Base-by-base conservation (phyloP, 2,797 vertebrate species). In the Holocentrus rufus region DNA sequence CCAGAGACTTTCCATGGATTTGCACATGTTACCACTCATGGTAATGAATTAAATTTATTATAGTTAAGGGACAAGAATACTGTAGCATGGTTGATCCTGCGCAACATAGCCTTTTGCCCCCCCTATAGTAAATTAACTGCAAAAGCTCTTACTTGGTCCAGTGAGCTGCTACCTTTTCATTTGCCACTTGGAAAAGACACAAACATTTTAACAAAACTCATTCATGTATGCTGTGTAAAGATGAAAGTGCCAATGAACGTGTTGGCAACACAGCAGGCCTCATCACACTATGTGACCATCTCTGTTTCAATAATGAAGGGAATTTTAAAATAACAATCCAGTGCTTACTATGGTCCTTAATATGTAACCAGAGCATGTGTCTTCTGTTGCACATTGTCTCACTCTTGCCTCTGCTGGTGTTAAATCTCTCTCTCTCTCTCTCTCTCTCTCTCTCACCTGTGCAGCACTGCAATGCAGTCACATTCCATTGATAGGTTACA, bases 11-110 rank as follows among this genome's bases (percentile, higher is more conserved):
- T 67, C 72, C 73, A 80, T 82, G 71, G 82, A 68, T 90, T 87
- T 86, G 74, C 86, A 90, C 86, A 90, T 75, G 63, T 79, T 88
- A 76, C 77, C 87, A 79, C 87, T 85, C 74, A 85, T 60, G 52
- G 55, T 87, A 85, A 78, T 87, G 65, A 90, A 90, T 85, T 20
- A 81, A 74, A 69, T 46, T 47, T 69, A 80, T 81, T 72, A 72
- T 69, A 82, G 66, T 65, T 68, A 15, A 58, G 49, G 20, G 30
- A 80, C 17, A 68, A 72, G 61, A 64, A 60, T 77, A 63, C 42
- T 65, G 54, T 80, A 77, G 62, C 52, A 65, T 64, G 77, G 54
- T 56, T 70, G 53, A 73, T 30, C 56, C 52, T 72, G 78, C 77
- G 69, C 46, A 79, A 64, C 61, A 58, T 59, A 42, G 42, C 65